phyloP scores from a whole-genome alignment of 2,888 invertebrate species.

The Syrista parreyssii region DNA sequence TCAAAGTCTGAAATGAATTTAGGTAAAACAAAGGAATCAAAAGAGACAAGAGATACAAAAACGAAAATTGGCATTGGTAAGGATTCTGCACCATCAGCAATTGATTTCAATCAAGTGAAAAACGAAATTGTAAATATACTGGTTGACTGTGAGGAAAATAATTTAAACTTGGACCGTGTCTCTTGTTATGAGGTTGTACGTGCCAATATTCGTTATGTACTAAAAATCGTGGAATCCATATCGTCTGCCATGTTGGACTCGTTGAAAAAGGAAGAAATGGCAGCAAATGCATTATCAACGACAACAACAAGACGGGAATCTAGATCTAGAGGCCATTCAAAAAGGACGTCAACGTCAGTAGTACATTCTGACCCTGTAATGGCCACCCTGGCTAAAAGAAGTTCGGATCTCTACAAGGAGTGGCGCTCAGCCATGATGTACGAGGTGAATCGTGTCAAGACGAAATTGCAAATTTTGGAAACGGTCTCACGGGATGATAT shows the following conservation, averaged over 20 bases:
- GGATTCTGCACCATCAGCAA: slow-evolving; percentile 8
- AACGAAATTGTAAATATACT: slow-evolving; percentile 30
- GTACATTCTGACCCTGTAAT: neutral
- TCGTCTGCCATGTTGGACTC: neutral
- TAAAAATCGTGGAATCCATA: slow-evolving; percentile 26
- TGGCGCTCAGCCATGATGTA: slow-evolving; percentile 71
- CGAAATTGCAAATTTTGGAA: slow-evolving; percentile 64
- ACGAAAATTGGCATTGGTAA: neutral
- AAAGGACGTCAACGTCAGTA: neutral
- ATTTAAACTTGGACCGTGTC: slow-evolving; percentile 10
- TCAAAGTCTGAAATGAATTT: slow-evolving; percentile 7
- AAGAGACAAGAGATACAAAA: slow-evolving; percentile 6
- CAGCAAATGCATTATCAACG: neutral
- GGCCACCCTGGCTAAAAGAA: slow-evolving; percentile 12
- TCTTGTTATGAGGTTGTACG: slow-evolving; percentile 28
- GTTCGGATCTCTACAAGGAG: slow-evolving; percentile 66
- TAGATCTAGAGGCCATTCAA: neutral
- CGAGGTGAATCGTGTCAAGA: slow-evolving; percentile 69
- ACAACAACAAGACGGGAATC: slow-evolving; percentile 2
- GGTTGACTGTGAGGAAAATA: slow-evolving; percentile 8
- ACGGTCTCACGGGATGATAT: slow-evolving; percentile 65
- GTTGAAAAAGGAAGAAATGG: slow-evolving; percentile 25
- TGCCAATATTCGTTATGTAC: slow-evolving; percentile 30
- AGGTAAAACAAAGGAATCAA: slow-evolving; percentile 10
- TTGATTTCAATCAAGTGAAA: slow-evolving; percentile 23